Evolutionary conservation across 2,797 vertebrate genomes (phyloP).

Genomic region (Cuniculus paca): DNA sequence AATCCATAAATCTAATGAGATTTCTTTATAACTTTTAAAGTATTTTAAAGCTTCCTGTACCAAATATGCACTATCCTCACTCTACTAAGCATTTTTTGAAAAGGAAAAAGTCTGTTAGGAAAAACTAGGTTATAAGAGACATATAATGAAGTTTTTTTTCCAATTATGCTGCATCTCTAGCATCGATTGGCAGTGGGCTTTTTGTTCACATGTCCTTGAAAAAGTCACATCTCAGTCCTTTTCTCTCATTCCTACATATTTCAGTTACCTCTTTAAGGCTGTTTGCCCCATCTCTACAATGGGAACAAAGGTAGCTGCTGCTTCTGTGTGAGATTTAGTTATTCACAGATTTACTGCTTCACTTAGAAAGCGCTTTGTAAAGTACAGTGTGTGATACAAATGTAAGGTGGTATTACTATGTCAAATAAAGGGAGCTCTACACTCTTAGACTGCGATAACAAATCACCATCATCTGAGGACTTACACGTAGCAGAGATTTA

Average conservation of each 20-base stretch:
- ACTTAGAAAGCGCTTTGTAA: not conserved
- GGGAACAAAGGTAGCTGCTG: not conserved
- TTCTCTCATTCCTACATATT: not conserved
- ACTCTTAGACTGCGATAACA: not conserved
- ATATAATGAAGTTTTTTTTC: not conserved
- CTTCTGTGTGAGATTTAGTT: not conserved
- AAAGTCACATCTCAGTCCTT: not conserved
- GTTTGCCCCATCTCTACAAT: constrained; percentile 35
- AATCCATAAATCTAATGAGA: not conserved
- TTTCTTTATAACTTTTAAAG: constrained; percentile 28
- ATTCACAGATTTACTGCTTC: not conserved
- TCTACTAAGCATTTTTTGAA: not conserved
- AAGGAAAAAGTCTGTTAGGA: not conserved
- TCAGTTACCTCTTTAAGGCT: not conserved
- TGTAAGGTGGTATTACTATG: not conserved
- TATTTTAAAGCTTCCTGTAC: not conserved
- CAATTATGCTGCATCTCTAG: not conserved
- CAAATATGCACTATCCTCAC: not conserved
- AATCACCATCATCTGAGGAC: not conserved
- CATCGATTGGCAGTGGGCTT: not conserved
- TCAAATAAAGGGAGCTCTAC: not conserved
- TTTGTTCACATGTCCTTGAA: not conserved
- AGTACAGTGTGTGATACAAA: not conserved
- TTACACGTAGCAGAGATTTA: not conserved
- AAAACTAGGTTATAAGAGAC: not conserved